Percentiles rank a stretch among this genome's conserved stretches.
Evolutionary conservation across 2,797 vertebrate species (phyloP).

Genomic region (Microctenopoma stevenorrisi): DNA sequence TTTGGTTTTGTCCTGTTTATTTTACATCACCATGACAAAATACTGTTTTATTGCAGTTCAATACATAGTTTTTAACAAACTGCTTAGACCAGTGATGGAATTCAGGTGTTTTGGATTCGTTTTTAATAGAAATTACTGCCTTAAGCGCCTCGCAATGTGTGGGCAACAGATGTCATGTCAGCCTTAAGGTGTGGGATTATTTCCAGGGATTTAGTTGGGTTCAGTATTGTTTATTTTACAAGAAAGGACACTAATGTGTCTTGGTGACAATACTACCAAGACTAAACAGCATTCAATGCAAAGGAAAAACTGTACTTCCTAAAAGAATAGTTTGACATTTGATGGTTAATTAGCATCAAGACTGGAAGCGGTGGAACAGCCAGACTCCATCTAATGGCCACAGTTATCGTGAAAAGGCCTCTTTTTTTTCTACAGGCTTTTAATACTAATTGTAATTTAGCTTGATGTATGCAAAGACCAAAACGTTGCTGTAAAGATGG

Average conservation of each 20-base stretch:
- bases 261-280: neutral
- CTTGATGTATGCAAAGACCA: too few species aligned
- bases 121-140: constrained; percentile 4
- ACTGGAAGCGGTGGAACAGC: too few species aligned
- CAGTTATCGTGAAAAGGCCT: too few species aligned
- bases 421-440: too few species aligned
- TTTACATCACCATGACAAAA: neutral
- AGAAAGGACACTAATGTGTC: neutral
- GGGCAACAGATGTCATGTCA: neutral
- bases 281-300: neutral
- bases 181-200: constrained; percentile 5
- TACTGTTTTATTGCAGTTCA: neutral
- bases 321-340: neutral
- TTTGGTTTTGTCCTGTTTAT: neutral
- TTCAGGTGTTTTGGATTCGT: constrained; percentile 1
- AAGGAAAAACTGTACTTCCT: neutral
- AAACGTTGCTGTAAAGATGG: too few species aligned
- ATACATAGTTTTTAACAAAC: neutral
- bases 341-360: too few species aligned
- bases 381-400: too few species aligned
- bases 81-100: neutral
- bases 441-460: too few species aligned
- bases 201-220: neutral
- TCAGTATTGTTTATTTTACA: constrained; percentile 1
- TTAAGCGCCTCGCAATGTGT: neutral